Conservation (phyloP, 1,140 invertebrate genomes). For the Brachionus rubens region DNA sequence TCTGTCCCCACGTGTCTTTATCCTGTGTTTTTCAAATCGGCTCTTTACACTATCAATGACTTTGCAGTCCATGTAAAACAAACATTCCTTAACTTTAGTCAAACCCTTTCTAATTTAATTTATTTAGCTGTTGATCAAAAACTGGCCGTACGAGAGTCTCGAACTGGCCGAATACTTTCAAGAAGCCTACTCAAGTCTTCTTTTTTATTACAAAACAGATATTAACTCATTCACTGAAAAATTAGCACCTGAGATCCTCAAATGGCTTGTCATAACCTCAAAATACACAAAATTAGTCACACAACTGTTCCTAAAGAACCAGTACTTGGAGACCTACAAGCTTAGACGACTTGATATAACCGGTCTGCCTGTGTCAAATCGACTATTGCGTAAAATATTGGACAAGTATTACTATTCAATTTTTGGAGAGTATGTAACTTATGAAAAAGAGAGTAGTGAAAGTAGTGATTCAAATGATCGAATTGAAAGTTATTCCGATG, state of each 20-base stretch:
- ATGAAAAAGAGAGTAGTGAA: not conserved
- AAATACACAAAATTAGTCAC: conserved; percentile 25
- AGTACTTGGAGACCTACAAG: not conserved
- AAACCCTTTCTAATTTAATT: not conserved
- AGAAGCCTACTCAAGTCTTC: not conserved
- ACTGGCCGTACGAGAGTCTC: not conserved
- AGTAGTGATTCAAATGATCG: not conserved
- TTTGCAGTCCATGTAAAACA: not conserved
- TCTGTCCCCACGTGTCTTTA: not conserved
- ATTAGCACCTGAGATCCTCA: conserved; percentile 26
- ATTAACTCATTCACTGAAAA: conserved; percentile 14
- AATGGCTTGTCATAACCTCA: not conserved
- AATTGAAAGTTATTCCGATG: conserved; percentile 8
- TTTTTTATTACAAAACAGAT: conserved; percentile 8
- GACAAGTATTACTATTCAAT: not conserved
- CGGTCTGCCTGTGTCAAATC: not conserved
- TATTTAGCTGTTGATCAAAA: not conserved
- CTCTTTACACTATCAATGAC: not conserved
- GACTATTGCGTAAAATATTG: not conserved
- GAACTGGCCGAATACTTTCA: not conserved
- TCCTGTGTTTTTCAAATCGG: not conserved
- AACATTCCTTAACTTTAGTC: not conserved
- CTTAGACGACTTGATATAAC: not conserved
- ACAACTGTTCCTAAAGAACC: not conserved
- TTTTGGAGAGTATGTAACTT: not conserved